phyloP scores from a whole-genome alignment of 2,888 invertebrate genomes.

The Drosophila heteroneura region DNA sequence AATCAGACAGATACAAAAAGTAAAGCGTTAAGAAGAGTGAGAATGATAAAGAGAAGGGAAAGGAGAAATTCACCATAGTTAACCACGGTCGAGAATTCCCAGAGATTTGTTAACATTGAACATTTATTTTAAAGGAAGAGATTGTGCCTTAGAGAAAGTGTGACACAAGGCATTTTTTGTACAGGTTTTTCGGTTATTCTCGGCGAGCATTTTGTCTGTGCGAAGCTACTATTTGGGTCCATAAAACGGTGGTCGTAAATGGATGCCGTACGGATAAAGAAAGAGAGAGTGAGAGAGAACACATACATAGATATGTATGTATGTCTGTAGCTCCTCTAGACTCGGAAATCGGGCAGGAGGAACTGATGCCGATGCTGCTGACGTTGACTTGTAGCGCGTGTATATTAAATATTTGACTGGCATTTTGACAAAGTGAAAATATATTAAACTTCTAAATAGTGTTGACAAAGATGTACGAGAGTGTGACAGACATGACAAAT shows the following conservation, averaged over 20 bases:
- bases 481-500: slow-evolving; percentile 79
- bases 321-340: not conserved
- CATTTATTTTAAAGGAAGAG: too few relatives aligned
- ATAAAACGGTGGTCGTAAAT: not conserved
- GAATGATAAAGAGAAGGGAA: not conserved
- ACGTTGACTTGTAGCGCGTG: slow-evolving; percentile 46
- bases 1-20: not conserved
- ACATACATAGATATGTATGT: not conserved
- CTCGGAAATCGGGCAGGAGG: not conserved
- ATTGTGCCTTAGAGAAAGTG: not conserved
- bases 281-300: too few relatives aligned
- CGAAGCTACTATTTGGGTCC: not conserved
- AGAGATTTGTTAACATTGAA: not conserved
- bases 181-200: not conserved
- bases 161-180: not conserved
- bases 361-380: slow-evolving; percentile 14
- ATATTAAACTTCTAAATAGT: slow-evolving; percentile 79
- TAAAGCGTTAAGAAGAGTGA: not conserved
- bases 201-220: not conserved
- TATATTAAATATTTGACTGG: slow-evolving; percentile 64
- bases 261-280: not conserved
- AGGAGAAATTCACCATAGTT: not conserved
- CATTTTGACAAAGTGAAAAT: slow-evolving; percentile 70
- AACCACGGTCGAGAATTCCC: not conserved
- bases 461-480: slow-evolving; percentile 83